Evolutionary conservation across 2,797 vertebrate species (phyloP).

Genomic region (Garrulus glandarius): DNA sequence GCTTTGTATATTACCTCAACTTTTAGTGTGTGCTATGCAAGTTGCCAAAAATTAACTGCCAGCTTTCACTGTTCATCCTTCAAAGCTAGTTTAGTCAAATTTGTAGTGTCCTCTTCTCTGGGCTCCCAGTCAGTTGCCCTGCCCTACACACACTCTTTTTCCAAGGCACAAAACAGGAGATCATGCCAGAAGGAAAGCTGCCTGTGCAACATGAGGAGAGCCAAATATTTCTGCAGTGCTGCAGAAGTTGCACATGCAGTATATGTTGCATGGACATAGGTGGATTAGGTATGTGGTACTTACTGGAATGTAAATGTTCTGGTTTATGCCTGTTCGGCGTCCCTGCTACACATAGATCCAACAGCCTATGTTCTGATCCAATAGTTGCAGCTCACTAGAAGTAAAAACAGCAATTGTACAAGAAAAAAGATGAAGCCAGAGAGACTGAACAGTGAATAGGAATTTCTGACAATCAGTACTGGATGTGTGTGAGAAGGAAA

Average conservation of each 20-base stretch:
- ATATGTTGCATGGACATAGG: not conserved
- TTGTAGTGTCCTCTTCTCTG: not conserved
- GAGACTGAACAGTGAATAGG: not conserved
- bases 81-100: not conserved
- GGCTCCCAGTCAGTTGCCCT: not conserved
- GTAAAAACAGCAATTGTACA: not conserved
- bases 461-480: not conserved
- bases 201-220: not conserved
- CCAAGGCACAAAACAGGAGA: not conserved
- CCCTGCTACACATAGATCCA: not conserved
- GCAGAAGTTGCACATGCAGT: not conserved
- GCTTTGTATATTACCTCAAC: not conserved
- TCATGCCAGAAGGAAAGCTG: not conserved
- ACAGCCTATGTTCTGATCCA: not conserved
- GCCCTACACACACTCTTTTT: not conserved
- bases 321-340: not conserved
- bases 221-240: not conserved
- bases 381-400: not conserved
- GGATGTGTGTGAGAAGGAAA: not conserved
- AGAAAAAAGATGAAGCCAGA: not conserved
- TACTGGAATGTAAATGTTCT: not conserved
- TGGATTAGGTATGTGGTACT: not conserved
- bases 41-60: not conserved
- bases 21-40: not conserved
- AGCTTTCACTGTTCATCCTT: not conserved